Conservation (phyloP, 2,888 invertebrate species). For the Ctena decussata region DNA sequence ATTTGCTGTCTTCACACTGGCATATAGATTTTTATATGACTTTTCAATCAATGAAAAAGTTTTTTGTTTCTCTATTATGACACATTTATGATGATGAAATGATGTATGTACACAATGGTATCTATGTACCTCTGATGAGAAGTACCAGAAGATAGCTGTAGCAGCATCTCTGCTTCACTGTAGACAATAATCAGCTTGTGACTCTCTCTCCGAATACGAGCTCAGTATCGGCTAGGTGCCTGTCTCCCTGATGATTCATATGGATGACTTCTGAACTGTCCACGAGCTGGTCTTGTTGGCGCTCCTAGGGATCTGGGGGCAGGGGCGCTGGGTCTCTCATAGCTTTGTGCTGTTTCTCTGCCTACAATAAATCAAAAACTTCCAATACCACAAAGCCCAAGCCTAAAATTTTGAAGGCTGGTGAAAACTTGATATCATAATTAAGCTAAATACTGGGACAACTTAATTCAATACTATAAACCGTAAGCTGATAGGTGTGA, state of each 20-base stretch:
- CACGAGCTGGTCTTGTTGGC: conserved; percentile 57
- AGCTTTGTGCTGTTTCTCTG: conserved; percentile 11
- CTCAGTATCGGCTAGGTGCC: conserved; percentile 1
- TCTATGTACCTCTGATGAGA: not conserved
- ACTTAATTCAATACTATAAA: too few species aligned
- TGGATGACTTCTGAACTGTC: conserved; percentile 67
- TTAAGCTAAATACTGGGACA: too few species aligned
- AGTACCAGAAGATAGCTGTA: not conserved
- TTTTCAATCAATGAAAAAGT: too few species aligned
- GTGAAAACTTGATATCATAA: too few species aligned
- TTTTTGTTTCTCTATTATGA: too few species aligned
- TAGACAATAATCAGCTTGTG: not conserved
- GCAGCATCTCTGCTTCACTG: not conserved
- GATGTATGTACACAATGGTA: not conserved
- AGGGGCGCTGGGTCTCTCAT: conserved; percentile 58
- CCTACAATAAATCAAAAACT: too few species aligned
- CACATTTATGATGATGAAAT: not conserved
- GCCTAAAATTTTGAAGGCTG: too few species aligned
- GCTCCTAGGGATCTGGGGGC: conserved; percentile 31
- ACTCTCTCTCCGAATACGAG: not conserved
- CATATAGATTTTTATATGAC: too few species aligned
- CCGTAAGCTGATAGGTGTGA: too few species aligned
- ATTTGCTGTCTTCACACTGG: too few species aligned
- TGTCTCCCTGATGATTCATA: conserved; percentile 59
- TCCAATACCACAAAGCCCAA: too few species aligned